Evolutionary conservation across 2,113 vertebrate species (phyloP).

Genomic region (Prietella phreatophila): DNA sequence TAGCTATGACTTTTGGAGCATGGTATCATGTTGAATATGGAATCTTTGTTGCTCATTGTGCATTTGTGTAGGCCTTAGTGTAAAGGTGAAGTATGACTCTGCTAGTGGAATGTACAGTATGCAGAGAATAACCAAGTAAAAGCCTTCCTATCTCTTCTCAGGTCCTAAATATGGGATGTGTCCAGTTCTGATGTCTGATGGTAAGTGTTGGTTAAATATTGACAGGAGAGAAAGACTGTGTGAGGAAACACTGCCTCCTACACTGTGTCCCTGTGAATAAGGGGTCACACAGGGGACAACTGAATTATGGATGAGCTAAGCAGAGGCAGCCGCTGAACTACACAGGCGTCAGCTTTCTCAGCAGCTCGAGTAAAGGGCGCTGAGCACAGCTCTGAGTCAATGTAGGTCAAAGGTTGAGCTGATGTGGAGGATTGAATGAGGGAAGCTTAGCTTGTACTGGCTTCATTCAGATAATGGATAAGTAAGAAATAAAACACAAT

Average conservation of each 20-base stretch:
- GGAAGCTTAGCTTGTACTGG: neutral
- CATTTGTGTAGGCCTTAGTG: neutral
- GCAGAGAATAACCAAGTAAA: neutral
- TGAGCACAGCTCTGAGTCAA: slow-evolving; percentile 1
- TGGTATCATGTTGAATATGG: neutral
- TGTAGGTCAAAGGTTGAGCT: slow-evolving; percentile 33
- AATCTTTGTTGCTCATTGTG: neutral
- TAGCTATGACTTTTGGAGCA: neutral
- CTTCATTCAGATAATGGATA: slow-evolving; percentile 27
- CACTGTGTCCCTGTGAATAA: slow-evolving; percentile 44
- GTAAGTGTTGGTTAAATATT: slow-evolving; percentile 60
- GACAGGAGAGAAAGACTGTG: slow-evolving; percentile 51
- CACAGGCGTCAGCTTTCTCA: slow-evolving; percentile 40
- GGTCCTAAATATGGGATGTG: neutral
- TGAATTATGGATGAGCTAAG: slow-evolving; percentile 68
- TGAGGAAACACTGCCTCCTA: slow-evolving; percentile 43
- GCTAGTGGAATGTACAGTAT: neutral
- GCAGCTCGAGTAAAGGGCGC: neutral
- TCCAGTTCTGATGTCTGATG: slow-evolving; percentile 18
- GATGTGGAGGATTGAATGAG: slow-evolving; percentile 14
- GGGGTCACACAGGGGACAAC: slow-evolving; percentile 61
- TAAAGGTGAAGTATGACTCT: neutral
- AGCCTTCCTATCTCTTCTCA: neutral
- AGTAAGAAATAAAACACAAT: neutral
- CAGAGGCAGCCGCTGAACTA: slow-evolving; percentile 55